Percentiles rank a stretch among this genome's conserved stretches.
These are phyloP conservation scores for Python bivittatus DNA, from an alignment of 2,113 vertebrate genomes.

Conservation along the genomic window DNA sequence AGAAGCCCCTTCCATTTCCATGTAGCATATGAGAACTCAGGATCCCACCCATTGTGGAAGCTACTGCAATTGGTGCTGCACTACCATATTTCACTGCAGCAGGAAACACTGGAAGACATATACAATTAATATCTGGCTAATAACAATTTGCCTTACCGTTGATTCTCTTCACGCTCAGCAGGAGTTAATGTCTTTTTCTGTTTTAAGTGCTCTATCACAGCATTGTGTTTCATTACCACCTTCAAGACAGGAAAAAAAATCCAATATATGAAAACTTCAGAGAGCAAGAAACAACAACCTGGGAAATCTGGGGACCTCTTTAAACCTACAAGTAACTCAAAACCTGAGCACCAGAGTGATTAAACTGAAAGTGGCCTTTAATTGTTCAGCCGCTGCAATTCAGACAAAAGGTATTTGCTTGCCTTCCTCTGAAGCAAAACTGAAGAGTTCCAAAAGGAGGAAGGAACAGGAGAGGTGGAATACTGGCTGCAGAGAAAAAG, in stretches of 20 bases:
- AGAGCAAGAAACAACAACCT: not conserved
- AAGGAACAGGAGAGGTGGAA: not conserved
- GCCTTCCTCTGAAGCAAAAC: not conserved
- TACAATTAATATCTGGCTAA: not conserved
- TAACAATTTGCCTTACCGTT: constrained; percentile 80
- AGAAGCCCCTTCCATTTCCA: not conserved
- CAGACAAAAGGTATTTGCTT: not conserved
- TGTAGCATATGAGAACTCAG: not conserved
- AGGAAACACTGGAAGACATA: not conserved
- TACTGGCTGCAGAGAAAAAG: not conserved
- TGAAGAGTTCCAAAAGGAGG: not conserved
- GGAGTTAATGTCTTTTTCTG: constrained; percentile 92
- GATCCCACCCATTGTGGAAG: not conserved
- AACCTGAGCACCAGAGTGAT: not conserved
- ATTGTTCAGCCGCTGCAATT: not conserved
- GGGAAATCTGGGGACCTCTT: constrained; percentile 30
- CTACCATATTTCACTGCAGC: not conserved
- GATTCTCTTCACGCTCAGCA: constrained; percentile 93
- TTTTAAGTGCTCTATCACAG: constrained; percentile 91
- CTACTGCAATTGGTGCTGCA: not conserved
- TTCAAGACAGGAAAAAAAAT: constrained; percentile 68
- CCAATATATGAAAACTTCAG: constrained; percentile 52
- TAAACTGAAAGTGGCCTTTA: not conserved
- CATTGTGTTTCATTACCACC: constrained; percentile 90
- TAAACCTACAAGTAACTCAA: not conserved